Conservation (phyloP, 2,113 vertebrate genomes). For the Cairina moschata region DNA sequence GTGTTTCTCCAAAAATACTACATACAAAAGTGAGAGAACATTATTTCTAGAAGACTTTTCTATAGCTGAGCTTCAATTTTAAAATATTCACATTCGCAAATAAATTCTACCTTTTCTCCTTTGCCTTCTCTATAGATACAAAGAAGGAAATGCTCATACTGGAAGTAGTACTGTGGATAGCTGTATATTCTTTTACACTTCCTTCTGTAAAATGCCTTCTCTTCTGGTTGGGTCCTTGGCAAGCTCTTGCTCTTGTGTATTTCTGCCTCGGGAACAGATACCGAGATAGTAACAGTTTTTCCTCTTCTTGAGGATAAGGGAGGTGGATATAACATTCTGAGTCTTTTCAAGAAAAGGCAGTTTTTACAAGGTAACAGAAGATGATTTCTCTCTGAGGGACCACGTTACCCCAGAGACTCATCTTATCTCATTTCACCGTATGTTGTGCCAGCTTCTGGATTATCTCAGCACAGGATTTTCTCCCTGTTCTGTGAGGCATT, state of each 20-base stretch:
- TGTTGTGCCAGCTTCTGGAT: background rate
- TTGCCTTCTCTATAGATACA: background rate
- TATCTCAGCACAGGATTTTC: background rate
- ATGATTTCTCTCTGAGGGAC: conserved; percentile 11
- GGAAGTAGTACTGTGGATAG: background rate
- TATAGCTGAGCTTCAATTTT: background rate
- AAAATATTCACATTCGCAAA: background rate
- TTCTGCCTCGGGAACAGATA: background rate
- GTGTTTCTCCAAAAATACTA: background rate
- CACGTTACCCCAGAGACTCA: background rate
- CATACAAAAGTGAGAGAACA: background rate
- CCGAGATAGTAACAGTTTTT: conserved; percentile 6
- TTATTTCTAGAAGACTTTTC: background rate
- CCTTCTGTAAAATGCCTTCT: background rate
- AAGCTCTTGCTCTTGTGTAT: background rate
- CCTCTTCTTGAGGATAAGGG: background rate
- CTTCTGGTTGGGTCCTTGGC: background rate
- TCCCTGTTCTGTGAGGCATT: background rate
- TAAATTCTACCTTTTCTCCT: background rate
- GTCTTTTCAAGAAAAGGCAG: conserved; percentile 36
- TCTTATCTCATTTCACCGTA: background rate
- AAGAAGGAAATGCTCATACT: background rate
- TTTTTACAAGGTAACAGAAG: conserved; percentile 29
- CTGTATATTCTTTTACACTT: background rate
- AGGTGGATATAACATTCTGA: background rate